These are phyloP conservation scores for Apodemus agrarius DNA, from an alignment of 2,797 vertebrate species.

Conservation along the genomic window DNA sequence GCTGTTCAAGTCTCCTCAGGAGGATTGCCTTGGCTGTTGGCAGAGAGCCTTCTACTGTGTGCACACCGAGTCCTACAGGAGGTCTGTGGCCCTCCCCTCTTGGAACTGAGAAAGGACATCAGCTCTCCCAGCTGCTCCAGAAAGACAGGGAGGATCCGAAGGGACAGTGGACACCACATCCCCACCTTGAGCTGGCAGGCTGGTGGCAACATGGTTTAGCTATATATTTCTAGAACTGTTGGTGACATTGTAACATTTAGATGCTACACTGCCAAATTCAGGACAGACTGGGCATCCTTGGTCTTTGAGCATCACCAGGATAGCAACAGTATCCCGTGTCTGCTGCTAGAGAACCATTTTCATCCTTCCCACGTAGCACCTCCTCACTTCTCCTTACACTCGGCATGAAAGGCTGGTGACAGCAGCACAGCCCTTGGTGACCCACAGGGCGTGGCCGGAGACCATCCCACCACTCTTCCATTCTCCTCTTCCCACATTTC, in stretches of 20 bases:
- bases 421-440: slow-evolving; percentile 55
- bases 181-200: not conserved
- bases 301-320: not conserved
- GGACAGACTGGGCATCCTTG: not conserved
- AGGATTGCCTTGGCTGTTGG: not conserved
- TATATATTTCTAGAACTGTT: not conserved
- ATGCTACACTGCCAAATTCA: not conserved
- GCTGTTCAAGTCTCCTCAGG: not conserved
- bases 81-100: not conserved
- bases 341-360: too few relatives aligned
- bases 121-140: not conserved
- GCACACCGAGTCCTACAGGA: not conserved
- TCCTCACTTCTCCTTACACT: not conserved
- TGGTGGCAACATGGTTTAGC: not conserved
- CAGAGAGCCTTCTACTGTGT: not conserved
- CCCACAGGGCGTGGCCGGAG: rapidly evolving
- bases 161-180: not conserved
- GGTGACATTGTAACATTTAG: not conserved
- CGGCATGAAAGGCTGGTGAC: slow-evolving; percentile 68
- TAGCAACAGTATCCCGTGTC: rapidly evolving
- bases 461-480: rapidly evolving
- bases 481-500: not conserved
- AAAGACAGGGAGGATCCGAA: not conserved
- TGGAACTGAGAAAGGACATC: not conserved
- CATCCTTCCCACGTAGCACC: not conserved